Evolutionary conservation across 1,140 invertebrate genomes (phyloP), one percentile per base, ranked within the genome.

Genomic region (Lucilia cuprina): DNA sequence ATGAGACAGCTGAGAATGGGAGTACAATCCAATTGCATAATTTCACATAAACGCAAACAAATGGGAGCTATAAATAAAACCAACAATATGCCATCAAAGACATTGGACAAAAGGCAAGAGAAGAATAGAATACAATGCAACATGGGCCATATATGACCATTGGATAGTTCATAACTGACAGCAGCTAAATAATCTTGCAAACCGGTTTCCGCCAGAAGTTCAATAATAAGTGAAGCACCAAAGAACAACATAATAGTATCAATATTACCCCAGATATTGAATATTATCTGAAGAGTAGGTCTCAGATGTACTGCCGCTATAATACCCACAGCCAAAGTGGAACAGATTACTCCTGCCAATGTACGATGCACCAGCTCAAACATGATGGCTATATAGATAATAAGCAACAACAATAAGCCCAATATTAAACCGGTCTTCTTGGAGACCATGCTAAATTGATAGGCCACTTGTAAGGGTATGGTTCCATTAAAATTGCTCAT

Each of bases 111-210:
- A 13, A 74, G 14, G 2, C 74, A 80, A 7, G 55, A 65, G 2
- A 41, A 30, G 1, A 82, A 14, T 5, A 75, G 75, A 2, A 83
- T 19, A 19, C 13, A 41, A 30, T 83, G 78, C 3, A 85, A 17
- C 47, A 85, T 60, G 10, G 84, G 84, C 84, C 84, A 85, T 35
- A 85, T 83, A 35, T 85, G 84, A 4, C 84, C 84, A 55, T 85
- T 83, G 1, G 82, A 77, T 8, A 80, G 10, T 47, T 83, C 74
- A 77, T 85, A 85, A 30, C 34, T 82, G 14, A 74, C 35, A 14
- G 82, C 74, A 9, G 84, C 82, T 13, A 85, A 21, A 49, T 83
- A 55, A 34, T 83, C 82, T 60, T 83, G 74, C 14, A 83, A 70
- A 19, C 84, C 82, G 7, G 84, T 85, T 34, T 85, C 84, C 3